phyloP scores from a whole-genome alignment of 92 coral and sea anemone species.

The Porites cylindrica region DNA sequence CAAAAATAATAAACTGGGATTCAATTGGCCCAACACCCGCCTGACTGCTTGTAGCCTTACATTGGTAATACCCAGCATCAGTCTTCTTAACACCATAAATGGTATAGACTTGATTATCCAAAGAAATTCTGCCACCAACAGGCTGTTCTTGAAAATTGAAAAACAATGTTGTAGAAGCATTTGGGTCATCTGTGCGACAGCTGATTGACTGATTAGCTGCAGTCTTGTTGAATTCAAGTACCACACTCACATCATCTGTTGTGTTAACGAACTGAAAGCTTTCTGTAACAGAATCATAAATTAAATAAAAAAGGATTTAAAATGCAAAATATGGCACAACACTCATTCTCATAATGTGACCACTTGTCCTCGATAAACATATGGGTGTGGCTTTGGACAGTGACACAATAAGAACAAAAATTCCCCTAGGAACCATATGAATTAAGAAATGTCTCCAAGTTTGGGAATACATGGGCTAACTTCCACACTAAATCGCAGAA shows the following conservation, averaged over 20 bases:
- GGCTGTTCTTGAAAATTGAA: neutral
- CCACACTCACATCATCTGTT: fast-evolving
- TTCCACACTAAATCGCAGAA: too few species aligned
- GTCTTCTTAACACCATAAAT: neutral
- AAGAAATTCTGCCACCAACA: constrained; percentile 18
- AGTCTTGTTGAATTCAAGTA: neutral
- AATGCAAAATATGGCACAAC: too few species aligned
- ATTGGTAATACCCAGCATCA: neutral
- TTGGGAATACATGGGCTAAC: too few species aligned
- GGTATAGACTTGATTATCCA: constrained; percentile 12
- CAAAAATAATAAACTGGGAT: neutral
- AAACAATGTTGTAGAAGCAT: neutral
- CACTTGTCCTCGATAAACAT: too few species aligned
- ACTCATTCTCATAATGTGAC: too few species aligned
- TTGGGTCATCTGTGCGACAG: constrained; percentile 31
- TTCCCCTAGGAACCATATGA: too few species aligned
- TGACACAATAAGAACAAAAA: too few species aligned
- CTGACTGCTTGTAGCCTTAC: constrained; percentile 2
- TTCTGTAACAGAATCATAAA: neutral
- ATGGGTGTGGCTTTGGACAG: too few species aligned
- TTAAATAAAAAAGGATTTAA: too few species aligned
- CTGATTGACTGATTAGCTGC: constrained; percentile 12
- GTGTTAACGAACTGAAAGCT: neutral
- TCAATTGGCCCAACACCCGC: neutral
- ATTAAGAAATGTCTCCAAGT: too few species aligned